phyloP scores from a whole-genome alignment of 1,140 invertebrate genomes.

The Bursaphelenchus mucronatus region DNA sequence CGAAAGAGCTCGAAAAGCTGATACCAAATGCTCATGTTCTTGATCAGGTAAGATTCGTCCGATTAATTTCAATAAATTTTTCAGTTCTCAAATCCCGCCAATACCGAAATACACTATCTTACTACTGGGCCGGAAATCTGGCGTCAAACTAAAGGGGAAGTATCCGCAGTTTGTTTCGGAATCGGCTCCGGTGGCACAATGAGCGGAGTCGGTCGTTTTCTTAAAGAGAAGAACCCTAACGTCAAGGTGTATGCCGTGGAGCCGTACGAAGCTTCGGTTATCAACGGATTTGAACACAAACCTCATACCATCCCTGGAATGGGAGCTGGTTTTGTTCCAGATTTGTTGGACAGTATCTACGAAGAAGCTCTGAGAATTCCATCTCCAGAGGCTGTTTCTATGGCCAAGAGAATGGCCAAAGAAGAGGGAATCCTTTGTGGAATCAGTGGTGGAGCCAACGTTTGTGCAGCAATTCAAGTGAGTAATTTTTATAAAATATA shows the following conservation, averaged over 20 bases:
- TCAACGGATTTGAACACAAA: not conserved
- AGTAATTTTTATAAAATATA: slow-evolving; percentile 1
- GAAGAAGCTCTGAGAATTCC: slow-evolving; percentile 39
- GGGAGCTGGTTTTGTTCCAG: slow-evolving; percentile 39
- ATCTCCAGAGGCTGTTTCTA: slow-evolving; percentile 46
- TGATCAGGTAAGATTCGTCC: slow-evolving; percentile 3
- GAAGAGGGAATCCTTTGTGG: slow-evolving; percentile 49
- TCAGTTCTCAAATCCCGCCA: slow-evolving; percentile 43
- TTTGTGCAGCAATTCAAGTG: slow-evolving; percentile 41
- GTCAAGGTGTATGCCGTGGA: slow-evolving; percentile 23
- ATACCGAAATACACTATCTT: slow-evolving; percentile 40
- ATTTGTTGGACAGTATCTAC: slow-evolving; percentile 26
- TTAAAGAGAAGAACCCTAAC: slow-evolving; percentile 24
- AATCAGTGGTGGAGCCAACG: slow-evolving; percentile 31
- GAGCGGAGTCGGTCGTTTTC: slow-evolving; percentile 20
- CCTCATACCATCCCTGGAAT: slow-evolving; percentile 48
- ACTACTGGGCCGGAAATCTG: slow-evolving; percentile 39
- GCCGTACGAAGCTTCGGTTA: slow-evolving; percentile 24
- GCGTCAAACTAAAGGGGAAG: slow-evolving; percentile 25
- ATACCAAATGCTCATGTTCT: slow-evolving; percentile 25
- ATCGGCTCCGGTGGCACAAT: slow-evolving; percentile 24
- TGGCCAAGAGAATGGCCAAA: slow-evolving; percentile 46
- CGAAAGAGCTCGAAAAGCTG: slow-evolving; percentile 22
- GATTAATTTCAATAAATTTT: no score
- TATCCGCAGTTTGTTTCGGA: slow-evolving; percentile 25